Percentiles rank a stretch among this genome's conserved stretches.
Evolutionary conservation across 2,113 vertebrate genomes (phyloP).

Genomic region (Pelvicachromis taeniatus): DNA sequence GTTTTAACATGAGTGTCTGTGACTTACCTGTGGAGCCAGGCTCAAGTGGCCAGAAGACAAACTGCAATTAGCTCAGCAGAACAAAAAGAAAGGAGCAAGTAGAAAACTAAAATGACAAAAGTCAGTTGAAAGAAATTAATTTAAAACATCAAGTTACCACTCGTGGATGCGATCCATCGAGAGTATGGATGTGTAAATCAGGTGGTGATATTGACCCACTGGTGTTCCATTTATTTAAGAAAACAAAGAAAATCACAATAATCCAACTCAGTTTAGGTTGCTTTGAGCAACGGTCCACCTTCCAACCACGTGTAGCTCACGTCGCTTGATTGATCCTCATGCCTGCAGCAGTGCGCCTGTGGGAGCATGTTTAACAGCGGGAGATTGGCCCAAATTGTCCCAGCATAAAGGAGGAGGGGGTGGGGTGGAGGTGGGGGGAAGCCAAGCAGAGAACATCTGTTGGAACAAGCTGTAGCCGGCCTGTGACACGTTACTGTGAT

Average conservation of each 20-base stretch:
- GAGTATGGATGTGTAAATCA: background rate
- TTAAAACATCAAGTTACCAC: background rate
- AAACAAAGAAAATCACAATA: background rate
- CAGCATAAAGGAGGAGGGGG: constrained; percentile 8
- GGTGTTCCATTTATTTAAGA: background rate
- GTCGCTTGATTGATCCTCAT: background rate
- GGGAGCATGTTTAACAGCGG: constrained; percentile 31
- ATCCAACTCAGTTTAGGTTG: background rate
- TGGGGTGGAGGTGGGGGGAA: background rate
- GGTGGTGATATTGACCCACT: background rate
- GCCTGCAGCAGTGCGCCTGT: constrained; percentile 47
- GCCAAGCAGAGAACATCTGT: constrained; percentile 44
- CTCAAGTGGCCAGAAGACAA: too few species aligned
- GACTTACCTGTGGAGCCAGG: too few species aligned
- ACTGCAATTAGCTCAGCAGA: too few species aligned
- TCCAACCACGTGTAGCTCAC: background rate
- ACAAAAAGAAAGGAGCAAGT: too few species aligned
- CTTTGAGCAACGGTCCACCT: background rate
- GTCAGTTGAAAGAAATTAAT: too few species aligned
- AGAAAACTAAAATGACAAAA: too few species aligned
- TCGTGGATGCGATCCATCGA: background rate
- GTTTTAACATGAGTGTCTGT: too few species aligned
- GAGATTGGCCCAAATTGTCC: background rate
- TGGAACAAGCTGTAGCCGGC: background rate
- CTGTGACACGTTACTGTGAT: constrained; percentile 7